These are phyloP conservation scores for Ramphastos sulfuratus DNA, from an alignment of 2,113 vertebrate genomes.

Conservation along the genomic window DNA sequence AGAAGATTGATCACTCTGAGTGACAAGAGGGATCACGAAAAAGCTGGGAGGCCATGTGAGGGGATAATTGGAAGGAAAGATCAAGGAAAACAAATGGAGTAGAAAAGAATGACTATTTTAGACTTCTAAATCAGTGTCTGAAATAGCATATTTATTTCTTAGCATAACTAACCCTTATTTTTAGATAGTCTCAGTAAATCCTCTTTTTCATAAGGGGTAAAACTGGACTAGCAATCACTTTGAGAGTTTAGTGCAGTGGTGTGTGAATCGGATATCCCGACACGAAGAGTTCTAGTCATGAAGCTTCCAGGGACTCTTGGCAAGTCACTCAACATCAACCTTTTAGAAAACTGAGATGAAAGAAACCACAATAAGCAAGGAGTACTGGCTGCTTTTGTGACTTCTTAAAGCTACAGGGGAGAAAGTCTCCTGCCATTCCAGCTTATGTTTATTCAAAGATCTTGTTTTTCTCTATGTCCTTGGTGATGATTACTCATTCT, in stretches of 20 bases:
- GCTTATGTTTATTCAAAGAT: background rate
- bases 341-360: constrained; percentile 40
- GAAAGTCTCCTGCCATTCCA: background rate
- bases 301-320: constrained; percentile 31
- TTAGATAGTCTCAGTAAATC: constrained; percentile 6
- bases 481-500: background rate
- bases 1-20: background rate
- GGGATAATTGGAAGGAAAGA: constrained; percentile 22
- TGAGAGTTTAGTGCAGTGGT: background rate
- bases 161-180: constrained; percentile 21
- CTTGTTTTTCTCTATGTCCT: constrained; percentile 8
- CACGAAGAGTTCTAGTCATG: background rate
- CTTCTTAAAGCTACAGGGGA: background rate
- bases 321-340: background rate
- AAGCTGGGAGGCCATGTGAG: background rate
- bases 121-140: background rate
- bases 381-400: constrained; percentile 5
- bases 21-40: background rate
- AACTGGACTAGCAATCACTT: background rate
- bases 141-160: constrained; percentile 29
- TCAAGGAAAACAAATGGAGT: constrained; percentile 21
- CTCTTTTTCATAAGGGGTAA: background rate
- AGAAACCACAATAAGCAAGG: constrained; percentile 1
- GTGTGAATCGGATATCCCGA: constrained; percentile 29
- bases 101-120: constrained; percentile 1